Evolutionary conservation across 2,113 vertebrate species (phyloP), one percentile per base, ranked within the genome.

Genomic region (Empidonax traillii): DNA sequence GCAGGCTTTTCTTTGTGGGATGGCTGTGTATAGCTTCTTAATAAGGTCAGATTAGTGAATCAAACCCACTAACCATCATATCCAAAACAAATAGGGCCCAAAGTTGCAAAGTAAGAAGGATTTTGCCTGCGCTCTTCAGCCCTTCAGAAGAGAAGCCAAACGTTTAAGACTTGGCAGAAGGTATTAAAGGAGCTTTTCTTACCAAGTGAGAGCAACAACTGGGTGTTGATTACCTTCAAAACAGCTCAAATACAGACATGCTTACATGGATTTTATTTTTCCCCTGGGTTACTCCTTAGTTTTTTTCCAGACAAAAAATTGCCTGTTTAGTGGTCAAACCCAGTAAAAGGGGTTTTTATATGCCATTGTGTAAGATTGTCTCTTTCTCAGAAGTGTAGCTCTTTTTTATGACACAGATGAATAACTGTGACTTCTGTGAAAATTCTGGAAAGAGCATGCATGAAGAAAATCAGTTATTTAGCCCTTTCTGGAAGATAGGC

Each of bases 121-220:
- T 95, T 96, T 96, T 89, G 79, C 83, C 65, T 77, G 21, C 51
- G 52, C 77, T 92, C 52, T 78, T 33, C 33, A 31, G 78, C 35
- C 84, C 61, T 81, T 96, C 84, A 93, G 94, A 95, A 95, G 77
- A 92, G n/a, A 90, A 67, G 89, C 91, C 96, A 97, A 93, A 92
- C 73, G 84, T 91, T 74, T 81, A 89, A 77, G 51, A 75, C 44
- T 49, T 96, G 96, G 89, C 93, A 97, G 52, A 81, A 87, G 8
- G 35, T 67, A 82, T 56, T 90, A 71, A 81, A 88, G n/a, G 79
- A 92, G n/a, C 30, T 92, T 95, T 93, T 90, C 80, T 92, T 89
- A 90, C 85, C 27, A 66, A 95, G 55, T 2, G 5, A 93, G 76
- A 93, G 73, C 63, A 85, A 74, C 51, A 89, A 24, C 2, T 0